Conservation (phyloP, 2,888 invertebrate genomes). For the Lycophotia porphyrea region DNA sequence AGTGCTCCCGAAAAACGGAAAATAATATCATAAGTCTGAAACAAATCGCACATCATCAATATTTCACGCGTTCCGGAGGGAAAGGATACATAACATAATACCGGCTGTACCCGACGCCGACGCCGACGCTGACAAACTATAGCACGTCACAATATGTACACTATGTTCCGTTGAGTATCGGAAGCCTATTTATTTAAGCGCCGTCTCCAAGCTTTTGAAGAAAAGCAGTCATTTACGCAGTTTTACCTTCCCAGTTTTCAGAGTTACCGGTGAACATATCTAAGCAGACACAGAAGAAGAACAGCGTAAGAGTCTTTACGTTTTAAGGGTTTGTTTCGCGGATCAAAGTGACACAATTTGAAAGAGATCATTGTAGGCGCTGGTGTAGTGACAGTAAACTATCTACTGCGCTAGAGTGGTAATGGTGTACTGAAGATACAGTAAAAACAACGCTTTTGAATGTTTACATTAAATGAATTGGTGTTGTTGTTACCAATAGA, state of each 20-base stretch:
- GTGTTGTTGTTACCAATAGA: not conserved
- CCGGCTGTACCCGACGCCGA: constrained; percentile 28
- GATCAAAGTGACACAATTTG: constrained; percentile 7
- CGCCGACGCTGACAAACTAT: constrained; percentile 52
- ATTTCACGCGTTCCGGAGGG: constrained; percentile 41
- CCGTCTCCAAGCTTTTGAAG: not conserved
- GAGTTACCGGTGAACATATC: not conserved
- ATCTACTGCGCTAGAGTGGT: constrained; percentile 1
- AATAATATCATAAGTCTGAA: constrained; percentile 46
- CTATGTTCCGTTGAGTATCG: constrained; percentile 52
- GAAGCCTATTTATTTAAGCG: constrained; percentile 49
- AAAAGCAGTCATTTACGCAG: constrained; percentile 25
- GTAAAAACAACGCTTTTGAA: not conserved
- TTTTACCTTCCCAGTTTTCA: constrained; percentile 16
- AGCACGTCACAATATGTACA: constrained; percentile 37
- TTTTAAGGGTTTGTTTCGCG: not conserved
- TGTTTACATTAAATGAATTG: not conserved
- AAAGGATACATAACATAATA: constrained; percentile 53
- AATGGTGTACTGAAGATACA: constrained; percentile 4
- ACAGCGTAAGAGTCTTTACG: constrained; percentile 18
- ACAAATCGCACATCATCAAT: constrained; percentile 55
- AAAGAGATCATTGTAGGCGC: constrained; percentile 4
- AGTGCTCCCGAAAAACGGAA: constrained; percentile 25
- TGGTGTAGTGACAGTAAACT: constrained; percentile 33
- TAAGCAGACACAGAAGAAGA: not conserved